These are phyloP conservation scores for Hirudinaria manillensis DNA, from an alignment of 2,888 invertebrate genomes.

Conservation along the genomic window DNA sequence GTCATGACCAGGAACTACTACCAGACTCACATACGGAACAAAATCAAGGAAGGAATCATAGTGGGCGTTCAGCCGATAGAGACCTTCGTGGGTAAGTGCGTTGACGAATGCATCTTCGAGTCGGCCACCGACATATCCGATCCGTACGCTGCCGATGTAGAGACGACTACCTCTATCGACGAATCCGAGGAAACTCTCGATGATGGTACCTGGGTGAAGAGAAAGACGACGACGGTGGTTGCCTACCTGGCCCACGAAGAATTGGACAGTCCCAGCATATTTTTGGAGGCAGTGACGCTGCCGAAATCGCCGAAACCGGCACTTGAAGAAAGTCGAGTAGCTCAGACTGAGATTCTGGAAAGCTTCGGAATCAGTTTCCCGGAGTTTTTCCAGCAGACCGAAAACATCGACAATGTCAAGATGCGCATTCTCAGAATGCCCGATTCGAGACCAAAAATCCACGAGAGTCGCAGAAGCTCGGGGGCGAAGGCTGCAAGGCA, in stretches of 20 bases:
- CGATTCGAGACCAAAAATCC: conserved; percentile 11
- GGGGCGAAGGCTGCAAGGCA: background rate
- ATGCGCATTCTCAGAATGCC: background rate
- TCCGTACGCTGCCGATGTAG: conserved; percentile 32
- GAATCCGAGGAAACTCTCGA: conserved; percentile 21
- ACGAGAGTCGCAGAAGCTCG: background rate
- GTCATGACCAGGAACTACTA: conserved; percentile 26
- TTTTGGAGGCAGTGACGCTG: background rate
- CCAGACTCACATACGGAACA: conserved; percentile 27
- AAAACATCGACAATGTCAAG: conserved; percentile 6
- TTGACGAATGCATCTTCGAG: conserved; percentile 33
- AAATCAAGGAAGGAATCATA: conserved; percentile 26
- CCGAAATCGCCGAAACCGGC: background rate
- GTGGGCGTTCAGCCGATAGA: conserved; percentile 18
- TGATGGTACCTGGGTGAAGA: conserved; percentile 27
- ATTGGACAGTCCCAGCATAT: conserved; percentile 18
- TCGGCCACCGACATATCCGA: conserved; percentile 31
- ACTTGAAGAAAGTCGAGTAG: background rate
- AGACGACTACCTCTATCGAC: conserved; percentile 26
- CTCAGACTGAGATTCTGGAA: background rate
- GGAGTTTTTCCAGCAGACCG: conserved; percentile 21
- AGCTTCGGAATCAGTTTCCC: background rate
- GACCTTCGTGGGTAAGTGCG: conserved; percentile 30
- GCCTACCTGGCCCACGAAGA: conserved; percentile 32
- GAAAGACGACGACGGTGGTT: conserved; percentile 24